Conservation (phyloP, 2,888 invertebrate species). For the Caenorhabditis becei region DNA sequence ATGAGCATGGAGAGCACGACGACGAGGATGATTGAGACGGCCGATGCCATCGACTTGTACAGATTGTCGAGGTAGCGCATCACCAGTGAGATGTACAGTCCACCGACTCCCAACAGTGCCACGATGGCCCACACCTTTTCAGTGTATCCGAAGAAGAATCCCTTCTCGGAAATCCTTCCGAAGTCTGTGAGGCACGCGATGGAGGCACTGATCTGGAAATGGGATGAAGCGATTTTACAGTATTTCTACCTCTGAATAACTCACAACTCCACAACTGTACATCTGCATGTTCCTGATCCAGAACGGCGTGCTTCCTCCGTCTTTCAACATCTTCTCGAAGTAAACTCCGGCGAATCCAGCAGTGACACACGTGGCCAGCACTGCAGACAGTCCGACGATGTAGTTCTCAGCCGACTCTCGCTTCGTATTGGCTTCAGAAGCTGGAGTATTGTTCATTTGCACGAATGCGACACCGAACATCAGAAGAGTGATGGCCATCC, state of each 20-base stretch:
- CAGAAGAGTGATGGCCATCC: constrained; percentile 80
- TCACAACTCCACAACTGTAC: constrained; percentile 81
- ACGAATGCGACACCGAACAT: constrained; percentile 81
- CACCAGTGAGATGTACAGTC: constrained; percentile 81
- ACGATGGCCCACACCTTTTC: constrained; percentile 78
- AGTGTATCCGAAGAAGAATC: constrained; percentile 81
- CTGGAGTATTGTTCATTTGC: constrained; percentile 70
- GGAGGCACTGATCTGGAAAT: constrained; percentile 67
- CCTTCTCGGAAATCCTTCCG: constrained; percentile 70
- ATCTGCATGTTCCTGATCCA: constrained; percentile 82
- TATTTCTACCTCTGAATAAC: constrained; percentile 7
- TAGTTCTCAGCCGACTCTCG: constrained; percentile 74
- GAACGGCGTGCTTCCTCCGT: constrained; percentile 79
- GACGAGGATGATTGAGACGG: constrained; percentile 80
- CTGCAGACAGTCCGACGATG: constrained; percentile 78
- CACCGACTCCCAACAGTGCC: constrained; percentile 75
- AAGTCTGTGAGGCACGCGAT: constrained; percentile 77
- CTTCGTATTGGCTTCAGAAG: constrained; percentile 26
- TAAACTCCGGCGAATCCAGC: constrained; percentile 82
- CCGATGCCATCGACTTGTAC: constrained; percentile 81
- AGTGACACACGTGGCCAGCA: constrained; percentile 81
- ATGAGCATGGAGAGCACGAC: constrained; percentile 77
- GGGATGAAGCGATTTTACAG: not conserved
- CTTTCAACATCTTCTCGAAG: constrained; percentile 82
- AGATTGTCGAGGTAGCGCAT: constrained; percentile 82